Evolutionary conservation across 2,888 invertebrate species (phyloP).

Genomic region (Yponomeuta evonymella): DNA sequence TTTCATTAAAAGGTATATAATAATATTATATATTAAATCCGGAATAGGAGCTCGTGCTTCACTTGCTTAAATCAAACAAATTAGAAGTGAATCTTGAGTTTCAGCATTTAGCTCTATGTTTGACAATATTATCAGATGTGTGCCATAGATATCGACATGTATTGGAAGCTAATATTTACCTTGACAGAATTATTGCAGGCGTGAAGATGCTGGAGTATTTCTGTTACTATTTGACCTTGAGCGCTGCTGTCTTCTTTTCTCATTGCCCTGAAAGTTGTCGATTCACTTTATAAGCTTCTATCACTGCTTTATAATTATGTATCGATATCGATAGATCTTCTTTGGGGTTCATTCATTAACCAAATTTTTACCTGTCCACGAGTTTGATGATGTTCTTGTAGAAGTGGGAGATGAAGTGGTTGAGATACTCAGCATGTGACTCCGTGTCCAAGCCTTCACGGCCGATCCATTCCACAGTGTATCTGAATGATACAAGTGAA

Average conservation of each 20-base stretch:
- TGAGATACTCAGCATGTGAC: constrained; percentile 94
- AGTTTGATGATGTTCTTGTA: constrained; percentile 94
- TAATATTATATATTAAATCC: too few relatives aligned
- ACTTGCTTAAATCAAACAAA: too few relatives aligned
- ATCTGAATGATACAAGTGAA: constrained; percentile 65
- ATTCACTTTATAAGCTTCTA: not conserved
- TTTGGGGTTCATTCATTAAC: not conserved
- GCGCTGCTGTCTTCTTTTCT: constrained; percentile 96
- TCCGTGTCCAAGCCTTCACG: constrained; percentile 94
- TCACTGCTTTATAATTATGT: too few relatives aligned
- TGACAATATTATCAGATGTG: too few relatives aligned
- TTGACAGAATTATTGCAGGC: constrained; percentile 95
- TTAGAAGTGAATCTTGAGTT: too few relatives aligned
- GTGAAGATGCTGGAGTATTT: constrained; percentile 95
- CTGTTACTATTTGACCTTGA: constrained; percentile 94
- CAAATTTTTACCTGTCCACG: constrained; percentile 80
- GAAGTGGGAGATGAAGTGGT: constrained; percentile 95
- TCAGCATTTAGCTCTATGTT: too few relatives aligned
- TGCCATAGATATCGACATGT: too few relatives aligned
- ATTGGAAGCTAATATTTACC: constrained; percentile 44
- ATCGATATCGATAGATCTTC: not conserved
- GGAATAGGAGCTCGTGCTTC: too few relatives aligned
- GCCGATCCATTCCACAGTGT: constrained; percentile 98
- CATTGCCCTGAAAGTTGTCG: constrained; percentile 81
- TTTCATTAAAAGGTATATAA: too few relatives aligned